Evolutionary conservation across 2,797 vertebrate genomes (phyloP).

Genomic region (Diplodus puntazzo): DNA sequence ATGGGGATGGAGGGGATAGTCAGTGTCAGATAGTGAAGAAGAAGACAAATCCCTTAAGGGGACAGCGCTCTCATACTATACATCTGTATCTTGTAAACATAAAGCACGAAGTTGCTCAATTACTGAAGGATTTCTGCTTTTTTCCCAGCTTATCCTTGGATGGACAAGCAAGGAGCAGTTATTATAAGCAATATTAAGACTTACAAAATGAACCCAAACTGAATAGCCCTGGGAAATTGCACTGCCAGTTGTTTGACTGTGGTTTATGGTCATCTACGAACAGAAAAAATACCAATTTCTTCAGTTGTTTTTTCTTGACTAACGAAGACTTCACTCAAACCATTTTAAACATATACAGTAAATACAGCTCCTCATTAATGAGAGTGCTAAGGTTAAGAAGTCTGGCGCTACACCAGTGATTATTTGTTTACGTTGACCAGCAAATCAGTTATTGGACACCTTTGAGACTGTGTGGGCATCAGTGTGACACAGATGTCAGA

Average conservation of each 20-base stretch:
- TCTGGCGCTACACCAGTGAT: not conserved
- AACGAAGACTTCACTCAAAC: not conserved
- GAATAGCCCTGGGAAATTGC: not conserved
- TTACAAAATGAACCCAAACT: not conserved
- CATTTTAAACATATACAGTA: not conserved
- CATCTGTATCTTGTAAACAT: constrained; percentile 77
- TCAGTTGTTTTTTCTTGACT: not conserved
- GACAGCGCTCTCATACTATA: constrained; percentile 64
- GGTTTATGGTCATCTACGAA: not conserved
- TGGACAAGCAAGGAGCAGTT: not conserved
- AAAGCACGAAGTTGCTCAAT: constrained; percentile 68
- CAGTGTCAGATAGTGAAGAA: constrained; percentile 70
- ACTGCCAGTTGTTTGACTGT: not conserved
- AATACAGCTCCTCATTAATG: constrained; percentile 10
- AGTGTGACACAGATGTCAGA: constrained; percentile 49
- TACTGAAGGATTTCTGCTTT: constrained; percentile 45
- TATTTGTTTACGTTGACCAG: constrained; percentile 43
- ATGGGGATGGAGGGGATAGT: constrained; percentile 56
- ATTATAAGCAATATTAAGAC: not conserved
- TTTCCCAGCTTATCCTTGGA: not conserved
- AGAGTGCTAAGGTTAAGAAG: constrained; percentile 13
- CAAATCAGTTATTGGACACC: constrained; percentile 23
- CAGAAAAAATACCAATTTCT: not conserved
- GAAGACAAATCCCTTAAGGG: constrained; percentile 62
- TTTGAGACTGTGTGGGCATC: constrained; percentile 31